phyloP scores from a whole-genome alignment of 2,113 vertebrate species.

The Phyllostomus discolor region DNA sequence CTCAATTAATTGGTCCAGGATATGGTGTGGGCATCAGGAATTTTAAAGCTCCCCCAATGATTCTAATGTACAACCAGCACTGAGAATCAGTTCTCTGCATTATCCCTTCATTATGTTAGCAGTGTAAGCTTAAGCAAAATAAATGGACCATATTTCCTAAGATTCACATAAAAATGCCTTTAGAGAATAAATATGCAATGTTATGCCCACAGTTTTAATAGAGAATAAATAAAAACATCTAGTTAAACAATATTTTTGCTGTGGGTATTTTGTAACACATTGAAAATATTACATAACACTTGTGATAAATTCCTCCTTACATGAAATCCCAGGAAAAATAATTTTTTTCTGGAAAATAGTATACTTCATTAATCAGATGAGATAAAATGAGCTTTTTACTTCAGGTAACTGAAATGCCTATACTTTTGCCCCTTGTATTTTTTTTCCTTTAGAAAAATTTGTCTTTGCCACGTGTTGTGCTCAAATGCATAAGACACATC shows the following conservation, averaged over 20 bases:
- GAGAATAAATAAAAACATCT: constrained; percentile 34
- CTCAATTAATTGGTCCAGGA: neutral
- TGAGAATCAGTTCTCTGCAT: constrained; percentile 1
- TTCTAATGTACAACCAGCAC: neutral
- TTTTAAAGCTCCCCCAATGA: neutral
- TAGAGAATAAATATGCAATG: constrained; percentile 15
- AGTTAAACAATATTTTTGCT: neutral
- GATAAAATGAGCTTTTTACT: neutral
- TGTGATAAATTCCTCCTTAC: neutral
- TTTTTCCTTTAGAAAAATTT: neutral
- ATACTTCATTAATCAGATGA: constrained; percentile 7
- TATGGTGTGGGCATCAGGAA: neutral
- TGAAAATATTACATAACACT: neutral
- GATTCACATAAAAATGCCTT: constrained; percentile 40
- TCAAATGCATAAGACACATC: neutral
- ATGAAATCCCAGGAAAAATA: neutral
- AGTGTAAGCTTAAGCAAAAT: neutral
- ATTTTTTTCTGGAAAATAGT: neutral
- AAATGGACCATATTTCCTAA: constrained; percentile 17
- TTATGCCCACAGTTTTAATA: neutral
- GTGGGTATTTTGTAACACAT: neutral
- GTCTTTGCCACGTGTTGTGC: neutral
- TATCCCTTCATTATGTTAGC: neutral
- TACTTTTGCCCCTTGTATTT: neutral
- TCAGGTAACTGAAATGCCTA: neutral